These are phyloP conservation scores for Dascyllus trimaculatus DNA, from an alignment of 2,113 vertebrate genomes.

Conservation along the genomic window DNA sequence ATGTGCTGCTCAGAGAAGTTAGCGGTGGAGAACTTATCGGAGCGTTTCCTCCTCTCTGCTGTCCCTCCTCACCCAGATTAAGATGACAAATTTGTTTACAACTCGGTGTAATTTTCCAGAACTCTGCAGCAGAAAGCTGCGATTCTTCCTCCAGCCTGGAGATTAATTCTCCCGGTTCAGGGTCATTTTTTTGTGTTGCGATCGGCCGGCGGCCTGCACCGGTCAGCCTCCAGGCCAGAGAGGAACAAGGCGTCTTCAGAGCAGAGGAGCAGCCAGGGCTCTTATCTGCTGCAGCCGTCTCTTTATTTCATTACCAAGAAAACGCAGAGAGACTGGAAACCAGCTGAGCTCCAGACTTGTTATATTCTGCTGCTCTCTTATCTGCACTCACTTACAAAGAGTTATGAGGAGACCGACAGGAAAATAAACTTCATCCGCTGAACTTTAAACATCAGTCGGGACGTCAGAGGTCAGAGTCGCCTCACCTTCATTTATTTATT, in stretches of 20 bases:
- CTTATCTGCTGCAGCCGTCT: constrained; percentile 64
- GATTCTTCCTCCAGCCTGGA: constrained; percentile 21
- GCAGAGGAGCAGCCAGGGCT: constrained; percentile 7
- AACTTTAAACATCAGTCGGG: constrained; percentile 10
- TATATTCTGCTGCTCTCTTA: constrained; percentile 33
- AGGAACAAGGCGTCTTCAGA: constrained; percentile 43
- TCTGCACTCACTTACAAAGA: constrained; percentile 12
- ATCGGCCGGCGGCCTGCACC: constrained; percentile 12
- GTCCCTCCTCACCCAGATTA: constrained; percentile 53
- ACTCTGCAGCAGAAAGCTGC: constrained; percentile 4
- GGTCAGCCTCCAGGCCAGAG: constrained; percentile 54
- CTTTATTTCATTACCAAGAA: constrained; percentile 57
- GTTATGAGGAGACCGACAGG: constrained; percentile 4
- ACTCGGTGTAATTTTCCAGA: constrained; percentile 56
- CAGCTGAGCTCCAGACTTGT: constrained; percentile 15
- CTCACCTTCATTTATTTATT: too few relatives aligned
- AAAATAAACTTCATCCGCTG: background rate
- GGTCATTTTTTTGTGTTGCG: constrained; percentile 57
- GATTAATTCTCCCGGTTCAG: constrained; percentile 57
- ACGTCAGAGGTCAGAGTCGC: constrained; percentile 20
- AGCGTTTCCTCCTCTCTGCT: constrained; percentile 10
- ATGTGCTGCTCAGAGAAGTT: constrained; percentile 22
- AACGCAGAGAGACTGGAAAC: constrained; percentile 12
- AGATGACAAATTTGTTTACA: constrained; percentile 75
- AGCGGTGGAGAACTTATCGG: constrained; percentile 18